Evolutionary conservation across 2,797 vertebrate species (phyloP).

Genomic region (Cichlasoma orientale): DNA sequence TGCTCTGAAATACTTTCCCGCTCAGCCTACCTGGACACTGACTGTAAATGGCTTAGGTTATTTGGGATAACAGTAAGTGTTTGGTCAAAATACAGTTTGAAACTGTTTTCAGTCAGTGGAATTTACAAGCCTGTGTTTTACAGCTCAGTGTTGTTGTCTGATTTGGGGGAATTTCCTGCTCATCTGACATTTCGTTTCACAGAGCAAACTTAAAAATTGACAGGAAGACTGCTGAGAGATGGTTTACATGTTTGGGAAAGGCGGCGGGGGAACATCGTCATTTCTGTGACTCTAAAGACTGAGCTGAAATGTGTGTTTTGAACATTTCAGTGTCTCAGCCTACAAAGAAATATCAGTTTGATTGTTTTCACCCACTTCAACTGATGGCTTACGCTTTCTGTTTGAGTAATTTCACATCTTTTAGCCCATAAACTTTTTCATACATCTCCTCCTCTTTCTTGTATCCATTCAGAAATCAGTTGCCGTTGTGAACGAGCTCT

Average conservation of each 20-base stretch:
- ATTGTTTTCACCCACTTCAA: conserved; percentile 1
- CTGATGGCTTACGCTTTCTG: not conserved
- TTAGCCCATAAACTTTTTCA: not conserved
- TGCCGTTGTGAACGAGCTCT: conserved; percentile 18
- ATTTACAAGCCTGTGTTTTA: conserved; percentile 31
- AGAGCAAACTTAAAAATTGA: conserved; percentile 52
- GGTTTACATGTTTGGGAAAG: conserved; percentile 51
- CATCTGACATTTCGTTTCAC: conserved; percentile 56
- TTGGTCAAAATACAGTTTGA: conserved; percentile 10
- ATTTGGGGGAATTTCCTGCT: conserved; percentile 67
- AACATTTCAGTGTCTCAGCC: not conserved
- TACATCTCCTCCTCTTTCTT: conserved; percentile 14
- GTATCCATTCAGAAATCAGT: conserved; percentile 48
- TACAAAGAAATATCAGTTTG: not conserved
- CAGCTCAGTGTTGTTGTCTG: conserved; percentile 1
- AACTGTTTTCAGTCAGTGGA: conserved; percentile 38
- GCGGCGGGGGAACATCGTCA: conserved; percentile 21
- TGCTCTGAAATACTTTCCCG: conserved; percentile 22
- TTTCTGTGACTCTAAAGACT: conserved; percentile 25
- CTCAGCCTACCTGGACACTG: conserved; percentile 27
- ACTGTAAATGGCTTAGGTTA: conserved; percentile 4
- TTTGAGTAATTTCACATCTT: conserved; percentile 12
- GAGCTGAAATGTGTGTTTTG: conserved; percentile 11
- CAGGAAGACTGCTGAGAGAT: conserved; percentile 40
- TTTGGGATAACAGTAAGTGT: conserved; percentile 18